Base-by-base conservation (phyloP, 2,113 vertebrate genomes). In the Rhadina sibilatrix region DNA sequence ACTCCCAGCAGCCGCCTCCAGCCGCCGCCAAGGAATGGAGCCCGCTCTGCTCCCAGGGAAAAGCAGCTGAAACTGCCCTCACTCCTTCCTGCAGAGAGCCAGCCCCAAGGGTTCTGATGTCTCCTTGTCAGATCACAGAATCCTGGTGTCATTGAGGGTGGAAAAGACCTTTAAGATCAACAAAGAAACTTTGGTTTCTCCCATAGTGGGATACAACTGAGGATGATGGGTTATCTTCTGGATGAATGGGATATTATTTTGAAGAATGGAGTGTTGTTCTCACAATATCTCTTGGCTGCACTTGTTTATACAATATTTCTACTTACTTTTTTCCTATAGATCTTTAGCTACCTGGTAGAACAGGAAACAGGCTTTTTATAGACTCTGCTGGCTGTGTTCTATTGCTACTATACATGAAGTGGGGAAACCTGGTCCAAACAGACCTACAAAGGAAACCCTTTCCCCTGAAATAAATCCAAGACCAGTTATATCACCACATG, bases 71-170 rank as follows among this genome's bases (percentile, higher is more conserved):
- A 22, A 1, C 11, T 35, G 52, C 85, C 77, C 84, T 66, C 83
- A 2, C 57, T 22, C 27, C 5, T 33, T 50, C 27, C 79, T 69
- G 37, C 44, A 24, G 21, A 38, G 12, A 30, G 1, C 22, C 76
- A 64, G 57, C 66, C 80, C 19, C 15, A 9, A 14, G 13, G 53
- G 15, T 4, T 60, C 11, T 5, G 15, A 0, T 1, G 64, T 12
- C 74, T 49, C 25, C 72, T 27, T 4, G 5, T 22, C 60, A 53
- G 22, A 3, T 3, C 61, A 6, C 31, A 7, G 17, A 27, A 3
- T 4, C 22, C 13, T 19, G 31, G 6, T 2, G 10, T 4, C 22
- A 1, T 0, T 28, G 23, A 23, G 75, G 9, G 10, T 24, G 28
- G 30, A 17, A 71, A 47, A 49, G 65, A 18, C 16, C 66, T 64